Percentiles rank a stretch among this genome's conserved stretches.
Evolutionary conservation across 2,797 vertebrate species (phyloP).

Genomic region (Gymnothorax javanicus): DNA sequence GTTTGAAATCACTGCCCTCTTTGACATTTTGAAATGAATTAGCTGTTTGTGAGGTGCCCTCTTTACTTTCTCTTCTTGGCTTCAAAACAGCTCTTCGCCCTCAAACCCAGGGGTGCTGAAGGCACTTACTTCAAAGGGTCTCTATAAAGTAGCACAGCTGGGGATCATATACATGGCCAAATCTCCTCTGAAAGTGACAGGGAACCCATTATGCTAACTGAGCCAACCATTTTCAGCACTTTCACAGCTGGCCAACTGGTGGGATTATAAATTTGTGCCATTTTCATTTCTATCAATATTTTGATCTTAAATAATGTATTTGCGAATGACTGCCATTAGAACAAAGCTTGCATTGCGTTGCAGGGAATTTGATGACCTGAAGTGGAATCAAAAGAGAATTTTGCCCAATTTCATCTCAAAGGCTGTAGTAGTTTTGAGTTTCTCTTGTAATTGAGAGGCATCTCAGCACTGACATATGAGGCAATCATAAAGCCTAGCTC

Average conservation of each 20-base stretch:
- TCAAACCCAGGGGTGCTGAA: background rate
- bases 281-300: background rate
- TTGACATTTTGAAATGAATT: constrained; percentile 19
- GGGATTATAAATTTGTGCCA: background rate
- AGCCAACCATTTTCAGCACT: background rate
- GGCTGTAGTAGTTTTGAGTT: constrained; percentile 10
- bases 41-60: background rate
- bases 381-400: background rate
- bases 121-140: constrained; percentile 3
- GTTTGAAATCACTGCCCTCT: background rate
- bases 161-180: background rate
- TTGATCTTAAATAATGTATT: constrained; percentile 14
- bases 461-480: constrained; percentile 3
- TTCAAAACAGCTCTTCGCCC: background rate
- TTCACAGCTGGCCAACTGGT: background rate
- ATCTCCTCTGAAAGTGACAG: background rate
- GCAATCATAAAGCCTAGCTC: constrained; percentile 1
- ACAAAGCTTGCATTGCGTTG: background rate
- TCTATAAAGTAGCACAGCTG: background rate
- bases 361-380: background rate
- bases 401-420: background rate
- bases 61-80: background rate
- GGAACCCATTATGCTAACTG: background rate
- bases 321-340: background rate
- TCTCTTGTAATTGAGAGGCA: constrained; percentile 1